These are phyloP conservation scores for Norana najaformis DNA, from an alignment of 2,888 invertebrate species.

Conservation along the genomic window DNA sequence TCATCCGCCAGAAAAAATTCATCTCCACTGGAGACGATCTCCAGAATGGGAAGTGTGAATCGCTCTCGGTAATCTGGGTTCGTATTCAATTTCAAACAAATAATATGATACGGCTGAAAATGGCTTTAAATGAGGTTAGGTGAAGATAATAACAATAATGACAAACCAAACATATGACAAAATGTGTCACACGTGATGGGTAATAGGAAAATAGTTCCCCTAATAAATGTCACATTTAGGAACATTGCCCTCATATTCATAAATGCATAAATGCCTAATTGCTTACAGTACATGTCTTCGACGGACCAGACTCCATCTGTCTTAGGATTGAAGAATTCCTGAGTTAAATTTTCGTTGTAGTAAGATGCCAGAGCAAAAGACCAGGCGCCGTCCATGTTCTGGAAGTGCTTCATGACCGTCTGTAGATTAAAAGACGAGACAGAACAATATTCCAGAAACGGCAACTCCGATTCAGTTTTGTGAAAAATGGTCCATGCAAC, in stretches of 20 bases:
- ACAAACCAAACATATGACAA: no score
- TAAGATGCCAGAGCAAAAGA: conserved; percentile 36
- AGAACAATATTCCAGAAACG: no score
- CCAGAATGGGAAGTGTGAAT: conserved; percentile 33
- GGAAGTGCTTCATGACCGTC: conserved; percentile 31
- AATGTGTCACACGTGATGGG: no score
- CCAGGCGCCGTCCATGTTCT: conserved; percentile 38
- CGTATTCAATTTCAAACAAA: neutral
- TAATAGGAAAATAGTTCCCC: no score
- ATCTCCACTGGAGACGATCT: conserved; percentile 34
- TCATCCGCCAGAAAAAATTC: conserved; percentile 34
- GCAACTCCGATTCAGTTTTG: no score
- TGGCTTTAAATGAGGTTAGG: no score
- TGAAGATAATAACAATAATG: no score
- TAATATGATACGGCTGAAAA: neutral
- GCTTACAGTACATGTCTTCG: conserved; percentile 38
- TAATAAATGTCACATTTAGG: no score
- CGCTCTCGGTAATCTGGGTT: conserved; percentile 30
- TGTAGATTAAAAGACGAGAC: neutral
- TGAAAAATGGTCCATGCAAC: no score
- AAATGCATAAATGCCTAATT: no score
- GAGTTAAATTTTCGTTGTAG: conserved; percentile 35
- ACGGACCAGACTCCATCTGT: conserved; percentile 16
- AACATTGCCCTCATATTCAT: no score
- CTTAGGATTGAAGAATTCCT: conserved; percentile 34